Evolutionary conservation across 2,113 vertebrate species (phyloP).

Genomic region (Seriola dumerili): DNA sequence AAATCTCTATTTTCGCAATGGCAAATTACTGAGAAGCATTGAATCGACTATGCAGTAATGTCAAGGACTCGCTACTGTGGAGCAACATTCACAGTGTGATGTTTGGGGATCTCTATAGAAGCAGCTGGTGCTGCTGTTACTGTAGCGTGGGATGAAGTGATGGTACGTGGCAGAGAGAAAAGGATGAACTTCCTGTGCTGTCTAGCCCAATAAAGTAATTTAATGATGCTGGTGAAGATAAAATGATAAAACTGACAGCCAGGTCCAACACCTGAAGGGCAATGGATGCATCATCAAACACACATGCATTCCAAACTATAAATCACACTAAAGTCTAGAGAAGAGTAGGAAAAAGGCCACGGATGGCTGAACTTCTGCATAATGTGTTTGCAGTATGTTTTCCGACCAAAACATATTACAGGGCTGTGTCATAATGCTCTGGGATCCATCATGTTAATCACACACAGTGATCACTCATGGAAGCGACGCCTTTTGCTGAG

Average conservation of each 20-base stretch:
- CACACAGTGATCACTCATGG: conserved; percentile 54
- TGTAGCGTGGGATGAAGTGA: conserved; percentile 4
- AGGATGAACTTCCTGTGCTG: conserved; percentile 53
- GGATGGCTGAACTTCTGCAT: conserved; percentile 52
- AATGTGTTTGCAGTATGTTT: conserved; percentile 61
- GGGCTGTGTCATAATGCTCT: conserved; percentile 26
- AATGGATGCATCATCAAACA: conserved; percentile 57
- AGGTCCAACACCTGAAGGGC: conserved; percentile 67
- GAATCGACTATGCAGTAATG: conserved; percentile 6
- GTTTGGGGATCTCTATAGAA: conserved; percentile 35
- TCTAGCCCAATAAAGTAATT: conserved; percentile 60
- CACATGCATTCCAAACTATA: conserved; percentile 47
- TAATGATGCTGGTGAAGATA: conserved; percentile 62
- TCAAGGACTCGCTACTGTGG: conserved; percentile 23
- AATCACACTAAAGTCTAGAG: conserved; percentile 40
- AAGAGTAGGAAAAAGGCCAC: conserved; percentile 8
- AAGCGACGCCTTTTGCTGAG: conserved; percentile 48
- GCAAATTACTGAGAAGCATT: conserved; percentile 9
- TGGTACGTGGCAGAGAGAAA: conserved; percentile 26
- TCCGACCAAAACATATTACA: conserved; percentile 51
- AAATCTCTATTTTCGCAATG: conserved; percentile 21
- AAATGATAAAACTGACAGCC: conserved; percentile 61
- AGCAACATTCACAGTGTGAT: conserved; percentile 1
- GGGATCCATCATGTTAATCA: conserved; percentile 66
- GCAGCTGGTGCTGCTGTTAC: conserved; percentile 37